phyloP scores from a whole-genome alignment of 35 echinoderm and acorn worm genomes.

The Chiridota heheva region DNA sequence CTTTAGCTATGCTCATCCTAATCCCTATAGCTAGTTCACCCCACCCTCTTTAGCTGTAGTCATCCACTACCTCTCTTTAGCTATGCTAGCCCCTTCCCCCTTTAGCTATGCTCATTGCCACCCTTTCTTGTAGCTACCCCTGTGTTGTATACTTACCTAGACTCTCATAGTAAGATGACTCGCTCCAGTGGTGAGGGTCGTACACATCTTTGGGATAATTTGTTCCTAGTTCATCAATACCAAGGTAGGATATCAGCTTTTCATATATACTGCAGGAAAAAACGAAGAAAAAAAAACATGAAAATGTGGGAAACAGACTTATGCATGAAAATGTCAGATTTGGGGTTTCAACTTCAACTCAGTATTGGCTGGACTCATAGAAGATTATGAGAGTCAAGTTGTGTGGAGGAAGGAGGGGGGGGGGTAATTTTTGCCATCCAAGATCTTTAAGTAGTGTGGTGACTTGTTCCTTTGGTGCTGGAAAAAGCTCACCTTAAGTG shows the following conservation, averaged over 20 bases:
- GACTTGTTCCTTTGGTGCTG: too few species aligned
- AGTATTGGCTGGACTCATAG: background rate
- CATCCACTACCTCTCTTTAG: too few species aligned
- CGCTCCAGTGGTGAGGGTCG: conserved; percentile 81
- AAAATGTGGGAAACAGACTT: too few species aligned
- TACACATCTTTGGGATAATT: conserved; percentile 88
- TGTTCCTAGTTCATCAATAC: conserved; percentile 79
- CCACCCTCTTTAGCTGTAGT: too few species aligned
- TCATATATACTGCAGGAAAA: conserved; percentile 81
- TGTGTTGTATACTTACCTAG: conserved; percentile 80
- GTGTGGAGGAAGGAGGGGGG: too few species aligned
- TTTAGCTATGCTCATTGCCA: too few species aligned
- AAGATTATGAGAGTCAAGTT: background rate
- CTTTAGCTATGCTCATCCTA: too few species aligned
- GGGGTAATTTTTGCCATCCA: background rate
- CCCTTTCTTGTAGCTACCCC: too few species aligned
- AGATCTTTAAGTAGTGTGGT: background rate
- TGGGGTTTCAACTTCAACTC: background rate
- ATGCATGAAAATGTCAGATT: background rate
- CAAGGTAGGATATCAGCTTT: conserved; percentile 68
- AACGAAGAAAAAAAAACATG: background rate
- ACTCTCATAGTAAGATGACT: conserved; percentile 88
- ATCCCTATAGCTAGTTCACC: too few species aligned
- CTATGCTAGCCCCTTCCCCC: too few species aligned
- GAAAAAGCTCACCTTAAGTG: too few species aligned